A percentile compares a stretch with the other conserved stretches of the same genome.
phyloP scores from a whole-genome alignment of 2,888 invertebrate genomes.

The Drosophila aldrichi region DNA sequence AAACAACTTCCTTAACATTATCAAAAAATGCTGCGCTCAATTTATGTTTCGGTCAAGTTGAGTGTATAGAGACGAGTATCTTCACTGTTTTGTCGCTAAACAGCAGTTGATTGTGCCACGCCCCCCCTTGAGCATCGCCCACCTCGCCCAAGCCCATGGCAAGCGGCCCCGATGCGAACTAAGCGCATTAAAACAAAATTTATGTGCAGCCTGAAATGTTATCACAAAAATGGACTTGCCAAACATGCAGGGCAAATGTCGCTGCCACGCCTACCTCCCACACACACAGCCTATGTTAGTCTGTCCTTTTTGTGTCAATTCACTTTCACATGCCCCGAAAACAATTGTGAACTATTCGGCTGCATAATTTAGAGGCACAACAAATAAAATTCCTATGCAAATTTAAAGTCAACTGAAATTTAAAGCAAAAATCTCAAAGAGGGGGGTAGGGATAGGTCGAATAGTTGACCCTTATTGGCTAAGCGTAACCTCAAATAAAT shows the following conservation, averaged over 20 bases:
- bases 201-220: conserved; percentile 65
- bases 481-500: conserved; percentile 53
- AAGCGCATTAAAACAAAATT: conserved; percentile 75
- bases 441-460: no score
- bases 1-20: conserved; percentile 57
- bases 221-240: conserved; percentile 69
- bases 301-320: conserved; percentile 45
- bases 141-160: conserved; percentile 5
- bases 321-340: conserved; percentile 57
- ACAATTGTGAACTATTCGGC: conserved; percentile 53
- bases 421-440: conserved; percentile 28
- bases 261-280: conserved; percentile 44
- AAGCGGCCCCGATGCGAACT: conserved; percentile 44
- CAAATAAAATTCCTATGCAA: conserved; percentile 53
- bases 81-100: conserved; percentile 7
- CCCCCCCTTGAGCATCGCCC: no score
- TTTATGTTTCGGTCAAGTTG: conserved; percentile 59
- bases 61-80: not conserved
- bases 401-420: conserved; percentile 45
- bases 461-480: conserved; percentile 66
- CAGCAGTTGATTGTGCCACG: conserved; percentile 28
- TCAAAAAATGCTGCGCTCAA: conserved; percentile 64
- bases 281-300: conserved; percentile 4
- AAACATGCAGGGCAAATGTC: conserved; percentile 55
- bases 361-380: conserved; percentile 68